phyloP scores from a whole-genome alignment of 2,888 invertebrate genomes.

The Eugnorisma glareosa region DNA sequence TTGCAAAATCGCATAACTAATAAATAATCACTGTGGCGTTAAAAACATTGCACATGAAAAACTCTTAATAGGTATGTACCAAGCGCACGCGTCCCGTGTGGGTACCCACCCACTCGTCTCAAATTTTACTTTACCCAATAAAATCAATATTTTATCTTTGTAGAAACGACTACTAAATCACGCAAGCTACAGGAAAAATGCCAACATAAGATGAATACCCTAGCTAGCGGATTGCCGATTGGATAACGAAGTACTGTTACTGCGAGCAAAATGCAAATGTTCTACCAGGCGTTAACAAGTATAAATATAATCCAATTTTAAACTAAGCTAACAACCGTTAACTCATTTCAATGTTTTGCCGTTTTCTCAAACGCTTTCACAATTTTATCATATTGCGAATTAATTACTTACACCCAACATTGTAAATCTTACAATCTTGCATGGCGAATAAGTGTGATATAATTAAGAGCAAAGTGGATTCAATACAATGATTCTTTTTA shows the following conservation, averaged over 20 bases:
- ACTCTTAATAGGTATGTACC: constrained; percentile 10
- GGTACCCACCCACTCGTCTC: constrained; percentile 6
- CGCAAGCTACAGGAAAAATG: constrained; percentile 3
- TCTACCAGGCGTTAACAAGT: constrained; percentile 25
- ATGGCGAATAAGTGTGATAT: constrained; percentile 24
- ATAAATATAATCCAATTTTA: constrained; percentile 19
- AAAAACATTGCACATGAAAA: constrained; percentile 20
- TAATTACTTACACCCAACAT: constrained; percentile 41
- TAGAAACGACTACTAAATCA: background rate
- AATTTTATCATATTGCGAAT: constrained; percentile 50
- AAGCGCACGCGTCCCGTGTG: constrained; percentile 8
- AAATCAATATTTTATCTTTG: background rate
- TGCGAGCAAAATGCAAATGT: background rate
- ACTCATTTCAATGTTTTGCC: constrained; percentile 35
- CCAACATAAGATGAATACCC: constrained; percentile 1
- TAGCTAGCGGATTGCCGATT: background rate
- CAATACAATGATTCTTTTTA: no score
- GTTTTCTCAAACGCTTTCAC: constrained; percentile 63
- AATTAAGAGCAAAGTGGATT: constrained; percentile 26
- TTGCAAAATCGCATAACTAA: constrained; percentile 34
- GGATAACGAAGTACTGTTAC: constrained; percentile 2
- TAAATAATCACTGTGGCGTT: constrained; percentile 29
- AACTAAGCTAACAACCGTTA: constrained; percentile 39
- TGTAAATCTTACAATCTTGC: constrained; percentile 18
- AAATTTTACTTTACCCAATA: background rate